Evolutionary conservation across 2,113 vertebrate species (phyloP), one percentile per base, ranked within the genome.

Genomic region (Mus pahari): DNA sequence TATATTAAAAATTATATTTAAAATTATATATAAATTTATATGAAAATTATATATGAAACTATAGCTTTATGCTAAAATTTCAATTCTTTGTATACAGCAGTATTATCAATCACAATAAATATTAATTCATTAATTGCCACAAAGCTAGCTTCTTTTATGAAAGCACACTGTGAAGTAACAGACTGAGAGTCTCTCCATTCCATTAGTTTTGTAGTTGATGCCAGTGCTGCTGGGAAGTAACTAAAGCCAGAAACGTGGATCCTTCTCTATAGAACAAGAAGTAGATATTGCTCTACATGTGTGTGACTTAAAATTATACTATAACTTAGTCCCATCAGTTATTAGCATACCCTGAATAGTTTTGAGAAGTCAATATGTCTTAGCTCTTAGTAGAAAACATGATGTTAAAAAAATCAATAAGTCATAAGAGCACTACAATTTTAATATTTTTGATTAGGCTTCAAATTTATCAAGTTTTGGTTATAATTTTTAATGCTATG

Each of bases 141-240:
- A 73, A 71, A 92, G n/a, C 74, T 89, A 75, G 71, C 31, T 50
- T 82, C 90, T 31, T 90, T 96, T 81, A 86, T 90, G 87, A 94
- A 93, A 86, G 20, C 17, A 71, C 19, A 53, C 81, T 81, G 17
- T 26, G 50, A 86, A 55, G 1, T 48, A 75, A 53, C 36, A 92
- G 64, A 60, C 7, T 93, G 87, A 58, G 92, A 68, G 22, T 50
- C 33, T 86, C 13, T 90, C 86, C 2, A 55, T 17, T 86, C 17
- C 42, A 81, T 97, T 90, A 66, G 73, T 75, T 71, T 82, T 17
- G 62, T 4, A 73, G 58, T 14, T 36, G 64, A 60, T 24, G 3
- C 81, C 4, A 64, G 2, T 22, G 87, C 19, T 20, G 13, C 13
- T 28, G 8, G 8, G 20, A 89, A 92, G 79, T 86, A 42, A 73